Percentiles rank a stretch among this genome's conserved stretches.
phyloP scores from a whole-genome alignment of 2,888 invertebrate genomes.

The Ligdia adustata region DNA sequence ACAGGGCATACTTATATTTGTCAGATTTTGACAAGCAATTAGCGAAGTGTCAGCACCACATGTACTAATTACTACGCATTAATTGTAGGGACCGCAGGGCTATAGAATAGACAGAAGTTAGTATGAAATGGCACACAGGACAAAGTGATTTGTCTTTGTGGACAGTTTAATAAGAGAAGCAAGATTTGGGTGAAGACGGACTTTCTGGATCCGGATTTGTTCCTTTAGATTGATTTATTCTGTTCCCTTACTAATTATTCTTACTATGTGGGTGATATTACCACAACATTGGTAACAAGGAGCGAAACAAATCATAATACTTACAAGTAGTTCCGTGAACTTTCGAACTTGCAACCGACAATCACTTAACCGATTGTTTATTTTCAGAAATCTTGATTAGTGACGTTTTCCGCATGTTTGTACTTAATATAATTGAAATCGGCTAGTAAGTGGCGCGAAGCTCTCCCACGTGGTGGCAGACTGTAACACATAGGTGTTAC shows the following conservation, averaged over 20 bases:
- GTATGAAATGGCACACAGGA: not conserved
- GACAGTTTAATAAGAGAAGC: constrained; percentile 45
- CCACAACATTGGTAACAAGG: too few species aligned
- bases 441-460: too few species aligned
- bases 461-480: too few species aligned
- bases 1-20: constrained; percentile 45
- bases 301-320: not conserved
- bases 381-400: too few species aligned
- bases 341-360: too few species aligned
- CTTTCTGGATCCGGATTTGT: constrained; percentile 16
- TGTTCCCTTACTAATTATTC: not conserved
- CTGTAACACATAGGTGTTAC: too few species aligned
- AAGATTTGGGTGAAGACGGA: constrained; percentile 24
- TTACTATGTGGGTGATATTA: too few species aligned
- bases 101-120: constrained; percentile 16
- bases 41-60: constrained; percentile 59
- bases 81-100: constrained; percentile 49
- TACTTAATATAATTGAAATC: too few species aligned
- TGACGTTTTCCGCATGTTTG: too few species aligned
- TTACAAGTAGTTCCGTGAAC: not conserved
- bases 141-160: constrained; percentile 49
- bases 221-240: constrained; percentile 8
- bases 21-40: constrained; percentile 68
- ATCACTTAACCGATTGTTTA: too few species aligned
- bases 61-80: constrained; percentile 61